A percentile compares a stretch with the other conserved stretches of the same genome.
Conservation (phyloP, 2,888 invertebrate genomes). For the Nebria salina region DNA sequence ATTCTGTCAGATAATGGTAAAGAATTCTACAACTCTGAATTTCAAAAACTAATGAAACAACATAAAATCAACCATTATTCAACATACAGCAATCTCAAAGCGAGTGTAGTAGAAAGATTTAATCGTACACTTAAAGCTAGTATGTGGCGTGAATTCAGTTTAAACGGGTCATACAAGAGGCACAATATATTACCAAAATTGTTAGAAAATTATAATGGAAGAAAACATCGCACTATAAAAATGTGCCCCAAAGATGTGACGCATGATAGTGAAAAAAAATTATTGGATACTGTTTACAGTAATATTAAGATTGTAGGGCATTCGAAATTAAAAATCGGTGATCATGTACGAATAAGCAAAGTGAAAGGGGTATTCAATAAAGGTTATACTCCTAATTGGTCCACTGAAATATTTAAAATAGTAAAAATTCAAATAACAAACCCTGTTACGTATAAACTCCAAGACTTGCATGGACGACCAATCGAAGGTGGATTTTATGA, state of each 20-base stretch:
- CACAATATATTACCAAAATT: constrained; percentile 51
- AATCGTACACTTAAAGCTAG: constrained; percentile 51
- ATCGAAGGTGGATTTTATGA: too few relatives aligned
- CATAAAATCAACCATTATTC: constrained; percentile 48
- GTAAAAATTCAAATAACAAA: too few relatives aligned
- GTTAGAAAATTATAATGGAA: constrained; percentile 15
- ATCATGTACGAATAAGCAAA: too few relatives aligned
- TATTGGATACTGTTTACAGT: constrained; percentile 50
- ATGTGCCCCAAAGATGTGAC: constrained; percentile 55
- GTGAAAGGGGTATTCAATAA: too few relatives aligned
- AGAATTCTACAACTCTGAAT: constrained; percentile 52
- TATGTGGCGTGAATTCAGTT: constrained; percentile 53
- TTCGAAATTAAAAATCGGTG: constrained; percentile 52
- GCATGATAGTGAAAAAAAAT: constrained; percentile 52
- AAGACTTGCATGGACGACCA: too few relatives aligned
- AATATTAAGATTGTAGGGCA: constrained; percentile 50
- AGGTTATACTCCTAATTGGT: too few relatives aligned
- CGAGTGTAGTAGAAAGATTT: constrained; percentile 52
- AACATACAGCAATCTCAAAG: constrained; percentile 50
- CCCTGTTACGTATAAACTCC: too few relatives aligned
- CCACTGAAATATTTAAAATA: too few relatives aligned
- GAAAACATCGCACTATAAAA: constrained; percentile 54
- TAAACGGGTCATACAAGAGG: constrained; percentile 53
- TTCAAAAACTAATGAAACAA: constrained; percentile 50
- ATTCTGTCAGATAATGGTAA: constrained; percentile 50